Percentiles rank a stretch among this genome's conserved stretches.
Conservation (phyloP, 2,113 vertebrate species). For the Phalacrocorax brasilianus region DNA sequence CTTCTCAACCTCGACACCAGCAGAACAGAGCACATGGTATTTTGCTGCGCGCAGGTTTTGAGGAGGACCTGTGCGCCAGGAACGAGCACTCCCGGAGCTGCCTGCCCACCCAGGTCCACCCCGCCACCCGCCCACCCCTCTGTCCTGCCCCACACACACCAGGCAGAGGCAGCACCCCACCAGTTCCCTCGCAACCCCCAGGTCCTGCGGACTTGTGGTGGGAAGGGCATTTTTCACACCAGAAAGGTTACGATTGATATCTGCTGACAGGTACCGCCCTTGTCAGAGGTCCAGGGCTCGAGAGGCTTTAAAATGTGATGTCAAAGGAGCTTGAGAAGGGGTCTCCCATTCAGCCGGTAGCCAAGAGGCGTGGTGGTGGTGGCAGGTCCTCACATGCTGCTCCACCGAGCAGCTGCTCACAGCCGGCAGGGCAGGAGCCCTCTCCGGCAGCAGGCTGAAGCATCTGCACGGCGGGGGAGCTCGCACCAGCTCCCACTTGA, state of each 20-base stretch:
- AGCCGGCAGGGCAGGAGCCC: not conserved
- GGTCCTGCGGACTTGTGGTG: rapidly evolving
- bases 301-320: not conserved
- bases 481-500: rapidly evolving
- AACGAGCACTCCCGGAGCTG: rapidly evolving
- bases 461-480: rapidly evolving
- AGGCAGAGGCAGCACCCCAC: not conserved
- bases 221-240: not conserved
- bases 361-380: not conserved
- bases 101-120: rapidly evolving
- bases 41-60: not conserved
- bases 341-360: rapidly evolving
- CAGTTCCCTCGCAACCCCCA: not conserved
- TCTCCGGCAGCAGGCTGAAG: not conserved
- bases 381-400: not conserved
- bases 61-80: not conserved
- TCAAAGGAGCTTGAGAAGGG: not conserved
- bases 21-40: rapidly evolving
- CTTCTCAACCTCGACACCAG: not conserved
- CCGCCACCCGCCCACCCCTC: not conserved
- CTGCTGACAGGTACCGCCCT: not conserved
- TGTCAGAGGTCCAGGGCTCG: not conserved
- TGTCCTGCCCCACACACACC: no score
- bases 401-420: not conserved
- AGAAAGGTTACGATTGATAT: not conserved